Conservation (phyloP, 2,113 vertebrate species). For the Cebidichthys violaceus region DNA sequence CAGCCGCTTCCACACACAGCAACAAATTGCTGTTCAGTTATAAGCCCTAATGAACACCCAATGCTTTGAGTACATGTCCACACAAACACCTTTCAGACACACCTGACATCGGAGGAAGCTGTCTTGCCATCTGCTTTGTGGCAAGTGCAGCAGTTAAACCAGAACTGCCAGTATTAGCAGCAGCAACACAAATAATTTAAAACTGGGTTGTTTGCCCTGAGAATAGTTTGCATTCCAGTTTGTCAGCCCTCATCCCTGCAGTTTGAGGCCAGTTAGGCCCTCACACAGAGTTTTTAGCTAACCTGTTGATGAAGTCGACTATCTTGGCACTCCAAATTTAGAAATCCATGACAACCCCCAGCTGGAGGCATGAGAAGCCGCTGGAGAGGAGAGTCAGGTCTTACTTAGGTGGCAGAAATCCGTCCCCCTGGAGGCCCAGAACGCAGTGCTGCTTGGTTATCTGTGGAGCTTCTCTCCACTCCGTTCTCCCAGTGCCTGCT, state of each 20-base stretch:
- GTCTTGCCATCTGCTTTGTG: conserved; percentile 42
- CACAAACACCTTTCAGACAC: conserved; percentile 66
- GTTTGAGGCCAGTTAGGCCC: conserved; percentile 1
- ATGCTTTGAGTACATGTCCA: conserved; percentile 55
- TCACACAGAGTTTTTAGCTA: conserved; percentile 15
- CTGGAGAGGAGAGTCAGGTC: conserved; percentile 32
- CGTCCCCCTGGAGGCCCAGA: conserved; percentile 37
- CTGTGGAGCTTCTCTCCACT: conserved; percentile 68
- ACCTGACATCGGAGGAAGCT: conserved; percentile 58
- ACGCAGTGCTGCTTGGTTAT: conserved; percentile 58
- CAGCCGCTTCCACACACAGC: conserved; percentile 23
- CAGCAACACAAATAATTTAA: conserved; percentile 2
- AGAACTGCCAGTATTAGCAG: background rate
- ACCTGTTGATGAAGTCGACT: conserved; percentile 42
- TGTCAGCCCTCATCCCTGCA: conserved; percentile 32
- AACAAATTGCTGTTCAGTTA: conserved; percentile 38
- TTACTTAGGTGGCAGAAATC: conserved; percentile 28
- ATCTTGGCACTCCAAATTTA: conserved; percentile 7
- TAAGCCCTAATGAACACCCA: conserved; percentile 39
- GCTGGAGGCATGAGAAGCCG: background rate
- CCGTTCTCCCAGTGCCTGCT: conserved; percentile 64
- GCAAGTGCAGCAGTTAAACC: background rate
- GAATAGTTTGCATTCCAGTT: conserved; percentile 38
- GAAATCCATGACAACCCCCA: conserved; percentile 7
- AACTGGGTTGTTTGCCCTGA: conserved; percentile 1